Conservation (phyloP, 1,140 invertebrate species). For the Atta cephalotes region DNA sequence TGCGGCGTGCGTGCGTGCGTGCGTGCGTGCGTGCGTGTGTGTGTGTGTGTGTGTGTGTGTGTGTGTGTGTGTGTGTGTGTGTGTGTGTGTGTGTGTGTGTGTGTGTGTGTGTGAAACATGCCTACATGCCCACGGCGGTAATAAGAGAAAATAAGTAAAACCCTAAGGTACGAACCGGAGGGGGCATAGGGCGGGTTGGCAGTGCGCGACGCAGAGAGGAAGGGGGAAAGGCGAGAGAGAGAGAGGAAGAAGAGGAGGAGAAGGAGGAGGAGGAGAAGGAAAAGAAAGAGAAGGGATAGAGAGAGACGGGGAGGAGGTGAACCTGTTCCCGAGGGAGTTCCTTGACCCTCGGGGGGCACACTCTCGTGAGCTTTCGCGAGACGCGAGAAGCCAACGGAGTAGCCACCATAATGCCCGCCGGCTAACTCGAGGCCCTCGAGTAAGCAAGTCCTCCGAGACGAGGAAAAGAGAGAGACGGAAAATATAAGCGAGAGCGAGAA, state of each 20-base stretch:
- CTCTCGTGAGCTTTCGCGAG: conserved; percentile 76
- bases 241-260: background rate
- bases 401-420: conserved; percentile 82
- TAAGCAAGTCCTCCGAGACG: conserved; percentile 62
- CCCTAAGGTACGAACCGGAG: conserved; percentile 80
- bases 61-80: background rate
- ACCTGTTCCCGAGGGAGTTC: conserved; percentile 87
- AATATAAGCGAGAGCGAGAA: conserved; percentile 48
- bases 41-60: background rate
- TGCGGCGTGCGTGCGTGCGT: too few relatives aligned
- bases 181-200: conserved; percentile 77
- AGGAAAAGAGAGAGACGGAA: conserved; percentile 44
- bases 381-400: conserved; percentile 78
- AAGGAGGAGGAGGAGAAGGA: background rate
- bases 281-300: background rate
- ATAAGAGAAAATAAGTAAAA: conserved; percentile 84
- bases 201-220: conserved; percentile 46
- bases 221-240: conserved; percentile 23
- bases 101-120: conserved; percentile 62
- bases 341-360: conserved; percentile 83
- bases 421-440: conserved; percentile 77
- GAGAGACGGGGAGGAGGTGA: conserved; percentile 81
- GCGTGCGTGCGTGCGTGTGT: conserved; percentile 61
- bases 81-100: too few relatives aligned
- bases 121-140: conserved; percentile 79